A percentile compares a stretch with the other conserved stretches of the same genome.
Conservation (phyloP, 2,888 invertebrate species). For the Sarcophaga subvicina region DNA sequence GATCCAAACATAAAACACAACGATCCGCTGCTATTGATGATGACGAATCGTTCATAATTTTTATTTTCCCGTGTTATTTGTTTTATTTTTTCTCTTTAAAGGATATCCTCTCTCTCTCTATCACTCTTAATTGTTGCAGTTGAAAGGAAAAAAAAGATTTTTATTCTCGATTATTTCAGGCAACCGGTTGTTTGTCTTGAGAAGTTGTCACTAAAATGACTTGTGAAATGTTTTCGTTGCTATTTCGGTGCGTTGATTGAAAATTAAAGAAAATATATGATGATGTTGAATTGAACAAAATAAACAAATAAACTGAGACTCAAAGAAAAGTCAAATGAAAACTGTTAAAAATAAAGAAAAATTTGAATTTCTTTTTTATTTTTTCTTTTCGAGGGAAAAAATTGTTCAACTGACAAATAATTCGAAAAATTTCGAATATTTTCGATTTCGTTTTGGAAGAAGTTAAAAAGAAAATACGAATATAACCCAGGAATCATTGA, state of each 20-base stretch:
- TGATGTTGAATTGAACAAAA: slow-evolving; percentile 20
- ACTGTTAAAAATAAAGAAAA: background rate
- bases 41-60: slow-evolving; percentile 8
- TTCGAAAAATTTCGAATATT: slow-evolving; percentile 13
- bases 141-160: background rate
- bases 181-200: background rate
- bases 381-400: background rate
- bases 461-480: background rate
- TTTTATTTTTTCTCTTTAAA: slow-evolving; percentile 14
- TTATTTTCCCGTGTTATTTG: background rate
- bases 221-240: background rate
- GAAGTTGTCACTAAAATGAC: background rate
- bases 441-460: background rate
- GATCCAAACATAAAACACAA: slow-evolving; percentile 71
- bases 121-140: background rate
- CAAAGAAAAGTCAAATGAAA: slow-evolving; percentile 31
- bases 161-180: background rate
- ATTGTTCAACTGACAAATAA: background rate
- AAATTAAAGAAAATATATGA: slow-evolving; percentile 16
- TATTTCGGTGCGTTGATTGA: background rate
- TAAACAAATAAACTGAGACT: slow-evolving; percentile 33
- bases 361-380: background rate
- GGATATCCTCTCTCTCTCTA: background rate
- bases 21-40: slow-evolving; percentile 21
- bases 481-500: background rate